phyloP scores from a whole-genome alignment of 2,113 vertebrate genomes.

The Eulacestoma nigropectus region DNA sequence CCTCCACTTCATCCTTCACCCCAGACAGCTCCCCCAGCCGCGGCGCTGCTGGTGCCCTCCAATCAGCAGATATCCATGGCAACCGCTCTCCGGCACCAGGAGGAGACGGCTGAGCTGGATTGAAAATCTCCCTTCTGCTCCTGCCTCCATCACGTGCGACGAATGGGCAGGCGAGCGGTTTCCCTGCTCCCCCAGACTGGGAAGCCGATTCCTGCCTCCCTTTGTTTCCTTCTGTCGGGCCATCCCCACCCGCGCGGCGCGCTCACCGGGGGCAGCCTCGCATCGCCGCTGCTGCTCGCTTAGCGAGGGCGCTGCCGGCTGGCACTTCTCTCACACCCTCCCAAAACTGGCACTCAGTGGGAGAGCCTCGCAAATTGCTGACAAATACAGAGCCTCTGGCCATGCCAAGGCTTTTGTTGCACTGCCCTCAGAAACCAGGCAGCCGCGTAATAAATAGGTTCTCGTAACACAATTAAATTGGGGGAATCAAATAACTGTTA shows the following conservation, averaged over 20 bases:
- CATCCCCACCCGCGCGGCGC: fast-evolving
- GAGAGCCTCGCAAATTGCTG: not conserved
- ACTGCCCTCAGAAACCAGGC: not conserved
- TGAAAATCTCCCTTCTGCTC: constrained; percentile 88
- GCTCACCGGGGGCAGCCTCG: fast-evolving
- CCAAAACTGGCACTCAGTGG: not conserved
- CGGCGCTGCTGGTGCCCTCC: constrained; percentile 80
- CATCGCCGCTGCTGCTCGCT: not conserved
- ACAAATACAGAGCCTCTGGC: not conserved
- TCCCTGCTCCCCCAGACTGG: constrained; percentile 58
- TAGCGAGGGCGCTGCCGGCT: not conserved
- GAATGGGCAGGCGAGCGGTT: constrained; percentile 68
- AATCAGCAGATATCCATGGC: constrained; percentile 96
- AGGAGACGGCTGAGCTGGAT: constrained; percentile 81
- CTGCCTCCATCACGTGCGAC: constrained; percentile 71
- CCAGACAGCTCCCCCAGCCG: constrained; percentile 69
- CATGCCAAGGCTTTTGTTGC: not conserved
- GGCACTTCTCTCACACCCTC: not conserved
- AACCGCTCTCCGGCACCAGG: constrained; percentile 88
- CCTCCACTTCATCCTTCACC: constrained; percentile 73
- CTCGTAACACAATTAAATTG: constrained; percentile 47
- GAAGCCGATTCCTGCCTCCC: constrained; percentile 61
- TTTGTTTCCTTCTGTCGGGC: constrained; percentile 29
- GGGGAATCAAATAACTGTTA: constrained; percentile 47
- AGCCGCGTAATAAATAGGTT: not conserved